Conservation (phyloP, 2,888 invertebrate species). For the Nymphalis c-album region DNA sequence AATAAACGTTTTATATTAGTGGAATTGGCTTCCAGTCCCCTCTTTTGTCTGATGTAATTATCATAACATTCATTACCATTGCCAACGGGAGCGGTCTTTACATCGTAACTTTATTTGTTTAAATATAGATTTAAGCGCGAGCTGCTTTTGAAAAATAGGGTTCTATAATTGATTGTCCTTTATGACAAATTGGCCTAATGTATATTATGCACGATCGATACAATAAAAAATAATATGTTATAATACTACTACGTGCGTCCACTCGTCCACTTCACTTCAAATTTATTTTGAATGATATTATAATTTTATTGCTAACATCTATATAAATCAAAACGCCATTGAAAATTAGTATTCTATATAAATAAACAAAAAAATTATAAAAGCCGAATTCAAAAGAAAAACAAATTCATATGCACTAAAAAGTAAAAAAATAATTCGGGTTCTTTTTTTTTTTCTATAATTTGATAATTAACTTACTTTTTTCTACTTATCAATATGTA, state of each 20-base stretch:
- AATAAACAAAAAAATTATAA: too few species aligned
- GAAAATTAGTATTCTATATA: too few species aligned
- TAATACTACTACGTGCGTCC: slow-evolving; percentile 13
- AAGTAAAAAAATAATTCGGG: too few species aligned
- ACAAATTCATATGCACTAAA: too few species aligned
- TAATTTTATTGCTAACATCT: too few species aligned
- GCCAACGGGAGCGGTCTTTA: slow-evolving; percentile 68
- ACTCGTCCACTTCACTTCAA: background rate
- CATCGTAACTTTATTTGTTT: slow-evolving; percentile 73
- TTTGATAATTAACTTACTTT: too few species aligned
- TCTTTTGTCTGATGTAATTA: slow-evolving; percentile 51
- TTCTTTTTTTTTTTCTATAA: too few species aligned
- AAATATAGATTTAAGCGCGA: slow-evolving; percentile 58
- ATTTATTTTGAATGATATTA: background rate
- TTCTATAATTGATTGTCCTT: slow-evolving; percentile 67
- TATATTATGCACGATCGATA: slow-evolving; percentile 63
- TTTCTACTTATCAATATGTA: too few species aligned
- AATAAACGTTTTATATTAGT: too few species aligned
- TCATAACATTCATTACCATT: slow-evolving; percentile 45
- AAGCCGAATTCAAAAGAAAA: too few species aligned
- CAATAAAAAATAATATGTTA: slow-evolving; percentile 20
- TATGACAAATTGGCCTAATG: slow-evolving; percentile 66
- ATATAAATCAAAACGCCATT: too few species aligned
- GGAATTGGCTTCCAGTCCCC: background rate
- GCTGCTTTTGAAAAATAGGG: slow-evolving; percentile 38